Percentiles rank a stretch among this genome's conserved stretches.
Evolutionary conservation across 2,797 vertebrate species (phyloP).

Genomic region (Emys orbicularis): DNA sequence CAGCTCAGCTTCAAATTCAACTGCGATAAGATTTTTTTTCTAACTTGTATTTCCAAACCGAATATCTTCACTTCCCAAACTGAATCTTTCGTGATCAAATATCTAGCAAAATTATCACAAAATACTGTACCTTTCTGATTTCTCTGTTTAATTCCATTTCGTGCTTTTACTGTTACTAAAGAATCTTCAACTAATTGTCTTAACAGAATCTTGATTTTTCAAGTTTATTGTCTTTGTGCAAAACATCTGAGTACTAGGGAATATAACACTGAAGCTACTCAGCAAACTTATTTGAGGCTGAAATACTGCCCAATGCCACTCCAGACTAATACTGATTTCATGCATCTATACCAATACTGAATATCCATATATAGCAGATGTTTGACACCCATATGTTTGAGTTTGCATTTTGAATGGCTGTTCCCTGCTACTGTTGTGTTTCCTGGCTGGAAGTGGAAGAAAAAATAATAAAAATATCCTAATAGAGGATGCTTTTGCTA

Average conservation of each 20-base stretch:
- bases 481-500: not conserved
- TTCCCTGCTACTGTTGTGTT: not conserved
- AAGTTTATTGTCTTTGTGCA: not conserved
- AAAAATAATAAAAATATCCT: slow-evolving; percentile 10
- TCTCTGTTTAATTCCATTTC: not conserved
- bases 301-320: not conserved
- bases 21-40: not conserved
- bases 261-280: not conserved
- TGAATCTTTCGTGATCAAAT: not conserved
- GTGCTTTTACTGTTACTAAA: not conserved
- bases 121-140: not conserved
- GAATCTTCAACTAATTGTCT: not conserved
- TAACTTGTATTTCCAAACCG: not conserved
- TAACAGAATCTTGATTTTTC: not conserved
- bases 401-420: not conserved
- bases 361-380: not conserved
- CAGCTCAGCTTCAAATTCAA: not conserved
- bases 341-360: not conserved
- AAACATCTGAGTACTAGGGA: not conserved
- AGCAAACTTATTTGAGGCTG: not conserved
- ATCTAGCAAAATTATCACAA: not conserved
- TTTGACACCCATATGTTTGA: accelerated
- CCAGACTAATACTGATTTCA: not conserved
- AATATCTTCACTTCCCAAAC: not conserved
- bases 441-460: not conserved